phyloP scores from a whole-genome alignment of 37 sponge, comb jelly and placozoan species.

The Aplysina aerophoba region DNA sequence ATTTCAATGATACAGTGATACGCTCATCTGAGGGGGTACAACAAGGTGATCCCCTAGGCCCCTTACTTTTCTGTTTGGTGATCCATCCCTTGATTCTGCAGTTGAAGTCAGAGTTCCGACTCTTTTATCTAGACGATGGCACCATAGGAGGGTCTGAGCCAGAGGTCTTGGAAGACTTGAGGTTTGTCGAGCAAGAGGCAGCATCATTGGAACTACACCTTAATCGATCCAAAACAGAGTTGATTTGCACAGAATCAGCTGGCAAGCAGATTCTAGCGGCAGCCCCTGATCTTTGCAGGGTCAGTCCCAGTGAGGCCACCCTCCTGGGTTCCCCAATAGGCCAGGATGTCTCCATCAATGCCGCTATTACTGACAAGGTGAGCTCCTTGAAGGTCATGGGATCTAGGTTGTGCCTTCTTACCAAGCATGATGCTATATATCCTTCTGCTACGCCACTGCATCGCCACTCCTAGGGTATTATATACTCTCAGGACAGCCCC shows the following conservation, averaged over 20 bases:
- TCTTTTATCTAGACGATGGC: constrained; percentile 26
- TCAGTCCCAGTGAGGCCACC: not conserved
- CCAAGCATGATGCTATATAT: constrained; percentile 23
- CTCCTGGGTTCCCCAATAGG: constrained; percentile 5
- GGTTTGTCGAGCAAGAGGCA: not conserved
- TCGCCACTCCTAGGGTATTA: constrained; percentile 4
- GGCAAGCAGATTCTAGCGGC: not conserved
- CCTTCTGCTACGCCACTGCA: not conserved
- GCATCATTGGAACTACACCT: not conserved
- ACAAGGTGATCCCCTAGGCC: constrained; percentile 25
- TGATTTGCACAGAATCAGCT: not conserved
- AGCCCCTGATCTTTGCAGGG: constrained; percentile 6
- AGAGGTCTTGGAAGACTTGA: not conserved
- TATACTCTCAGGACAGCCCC: constrained; percentile 16
- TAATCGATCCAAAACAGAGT: not conserved
- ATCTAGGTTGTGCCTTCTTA: not conserved
- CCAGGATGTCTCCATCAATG: not conserved
- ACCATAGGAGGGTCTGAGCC: constrained; percentile 7
- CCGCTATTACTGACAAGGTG: constrained; percentile 2
- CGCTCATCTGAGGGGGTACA: constrained; percentile 15
- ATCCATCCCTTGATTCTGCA: not conserved
- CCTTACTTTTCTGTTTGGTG: constrained; percentile 7
- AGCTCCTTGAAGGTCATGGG: not conserved
- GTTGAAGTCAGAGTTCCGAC: constrained; percentile 12
- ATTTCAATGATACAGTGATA: not conserved